A percentile compares a stretch with the other conserved stretches of the same genome.
phyloP scores from a whole-genome alignment of 2,888 invertebrate species.

The Homarus gammarus region DNA sequence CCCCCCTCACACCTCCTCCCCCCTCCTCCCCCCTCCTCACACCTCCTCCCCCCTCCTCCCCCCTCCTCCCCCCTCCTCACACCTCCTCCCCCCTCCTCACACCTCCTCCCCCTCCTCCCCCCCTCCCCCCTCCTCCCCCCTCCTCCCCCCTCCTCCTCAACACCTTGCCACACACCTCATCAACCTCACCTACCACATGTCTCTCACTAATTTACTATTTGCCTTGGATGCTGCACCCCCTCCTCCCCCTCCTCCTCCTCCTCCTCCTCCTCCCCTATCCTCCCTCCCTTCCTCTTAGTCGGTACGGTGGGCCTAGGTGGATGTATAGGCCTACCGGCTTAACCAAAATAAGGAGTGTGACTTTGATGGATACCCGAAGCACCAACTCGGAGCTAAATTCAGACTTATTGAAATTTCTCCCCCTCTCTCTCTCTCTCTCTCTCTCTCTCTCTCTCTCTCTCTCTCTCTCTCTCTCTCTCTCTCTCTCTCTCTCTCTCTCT shows the following conservation, averaged over 20 bases:
- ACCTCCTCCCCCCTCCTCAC: background rate
- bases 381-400: background rate
- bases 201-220: background rate
- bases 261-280: background rate
- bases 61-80: background rate
- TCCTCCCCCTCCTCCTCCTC: too few species aligned
- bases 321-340: background rate
- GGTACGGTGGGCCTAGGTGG: background rate
- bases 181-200: background rate
- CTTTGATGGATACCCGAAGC: slow-evolving; percentile 5
- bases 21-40: too few species aligned
- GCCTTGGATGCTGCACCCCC: background rate
- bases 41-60: too few species aligned
- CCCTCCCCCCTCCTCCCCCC: background rate
- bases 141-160: slow-evolving; percentile 5
- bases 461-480: too few species aligned
- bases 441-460: background rate
- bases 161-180: too few species aligned
- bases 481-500: too few species aligned
- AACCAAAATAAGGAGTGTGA: slow-evolving; percentile 8
- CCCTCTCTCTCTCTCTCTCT: background rate
- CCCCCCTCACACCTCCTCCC: too few species aligned
- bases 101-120: background rate
- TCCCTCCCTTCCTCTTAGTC: background rate
- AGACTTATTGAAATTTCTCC: slow-evolving; percentile 1